A percentile compares a stretch with the other conserved stretches of the same genome.
Conservation (phyloP, 2,113 vertebrate genomes). For the Syngnathus floridae region DNA sequence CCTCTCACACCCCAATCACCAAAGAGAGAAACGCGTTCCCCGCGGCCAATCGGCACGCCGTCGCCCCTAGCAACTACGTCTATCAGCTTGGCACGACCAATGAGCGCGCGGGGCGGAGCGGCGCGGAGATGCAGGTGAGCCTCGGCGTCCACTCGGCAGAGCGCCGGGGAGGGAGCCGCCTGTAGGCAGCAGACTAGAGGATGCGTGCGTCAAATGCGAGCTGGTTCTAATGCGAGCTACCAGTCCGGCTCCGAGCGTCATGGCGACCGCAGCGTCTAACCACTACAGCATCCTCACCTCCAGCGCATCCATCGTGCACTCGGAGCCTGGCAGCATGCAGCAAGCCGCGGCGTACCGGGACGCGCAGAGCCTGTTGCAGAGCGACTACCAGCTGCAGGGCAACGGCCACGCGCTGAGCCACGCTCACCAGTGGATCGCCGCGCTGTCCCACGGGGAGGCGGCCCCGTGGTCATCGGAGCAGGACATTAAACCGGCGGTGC, state of each 20-base stretch:
- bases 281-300: constrained; percentile 94
- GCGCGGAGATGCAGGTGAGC: constrained; percentile 78
- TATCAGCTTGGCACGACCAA: constrained; percentile 78
- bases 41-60: constrained; percentile 69
- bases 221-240: constrained; percentile 82
- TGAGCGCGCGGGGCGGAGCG: constrained; percentile 70
- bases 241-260: constrained; percentile 92
- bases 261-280: constrained; percentile 96
- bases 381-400: constrained; percentile 83
- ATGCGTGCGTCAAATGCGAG: constrained; percentile 85
- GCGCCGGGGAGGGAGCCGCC: constrained; percentile 74
- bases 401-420: constrained; percentile 93
- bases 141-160: constrained; percentile 77
- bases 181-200: constrained; percentile 74
- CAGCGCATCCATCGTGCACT: constrained; percentile 90
- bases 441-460: constrained; percentile 87
- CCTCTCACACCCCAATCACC: constrained; percentile 61
- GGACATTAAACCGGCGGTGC: constrained; percentile 87
- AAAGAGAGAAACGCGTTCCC: constrained; percentile 58
- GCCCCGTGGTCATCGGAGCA: constrained; percentile 82
- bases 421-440: constrained; percentile 95
- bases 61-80: constrained; percentile 81
- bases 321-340: constrained; percentile 87
- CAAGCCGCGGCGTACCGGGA: constrained; percentile 86
- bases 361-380: constrained; percentile 87